Evolutionary conservation across 2,797 vertebrate genomes (phyloP).

Genomic region (Neoniphon sammara): DNA sequence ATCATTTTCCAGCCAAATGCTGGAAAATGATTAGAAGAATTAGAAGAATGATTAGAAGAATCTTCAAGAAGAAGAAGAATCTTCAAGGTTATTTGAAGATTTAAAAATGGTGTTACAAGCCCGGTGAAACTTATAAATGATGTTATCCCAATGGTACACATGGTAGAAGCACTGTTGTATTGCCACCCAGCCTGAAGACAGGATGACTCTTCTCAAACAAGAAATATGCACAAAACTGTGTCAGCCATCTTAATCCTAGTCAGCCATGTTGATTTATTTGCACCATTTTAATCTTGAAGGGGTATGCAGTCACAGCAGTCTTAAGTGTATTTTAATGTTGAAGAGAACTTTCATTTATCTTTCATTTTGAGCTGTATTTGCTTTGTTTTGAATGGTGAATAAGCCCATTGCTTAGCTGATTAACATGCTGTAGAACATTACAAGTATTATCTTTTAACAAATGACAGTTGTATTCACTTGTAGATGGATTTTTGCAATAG

Average conservation of each 20-base stretch:
- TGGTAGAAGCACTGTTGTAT: constrained; percentile 58
- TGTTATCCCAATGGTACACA: neutral
- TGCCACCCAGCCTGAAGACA: constrained; percentile 49
- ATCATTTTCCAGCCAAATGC: neutral
- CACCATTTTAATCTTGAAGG: constrained; percentile 53
- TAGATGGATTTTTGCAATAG: constrained; percentile 45
- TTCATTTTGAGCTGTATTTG: constrained; percentile 68
- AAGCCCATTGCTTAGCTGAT: constrained; percentile 73
- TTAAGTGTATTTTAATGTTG: constrained; percentile 79
- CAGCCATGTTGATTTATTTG: constrained; percentile 44
- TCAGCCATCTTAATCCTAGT: constrained; percentile 38
- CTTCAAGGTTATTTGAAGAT: neutral
- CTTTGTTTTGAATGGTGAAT: constrained; percentile 75
- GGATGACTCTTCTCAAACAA: constrained; percentile 27
- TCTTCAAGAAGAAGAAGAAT: no score
- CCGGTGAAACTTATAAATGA: neutral
- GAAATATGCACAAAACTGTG: constrained; percentile 55
- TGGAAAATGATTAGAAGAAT: no score
- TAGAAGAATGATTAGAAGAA: no score
- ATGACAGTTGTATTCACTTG: constrained; percentile 46
- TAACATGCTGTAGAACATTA: constrained; percentile 79
- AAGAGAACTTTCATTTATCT: constrained; percentile 65
- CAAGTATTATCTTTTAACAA: constrained; percentile 65
- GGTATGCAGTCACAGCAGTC: constrained; percentile 81
- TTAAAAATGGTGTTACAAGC: no score